phyloP scores from a whole-genome alignment of 2,888 invertebrate genomes.

The Zygaena filipendulae region DNA sequence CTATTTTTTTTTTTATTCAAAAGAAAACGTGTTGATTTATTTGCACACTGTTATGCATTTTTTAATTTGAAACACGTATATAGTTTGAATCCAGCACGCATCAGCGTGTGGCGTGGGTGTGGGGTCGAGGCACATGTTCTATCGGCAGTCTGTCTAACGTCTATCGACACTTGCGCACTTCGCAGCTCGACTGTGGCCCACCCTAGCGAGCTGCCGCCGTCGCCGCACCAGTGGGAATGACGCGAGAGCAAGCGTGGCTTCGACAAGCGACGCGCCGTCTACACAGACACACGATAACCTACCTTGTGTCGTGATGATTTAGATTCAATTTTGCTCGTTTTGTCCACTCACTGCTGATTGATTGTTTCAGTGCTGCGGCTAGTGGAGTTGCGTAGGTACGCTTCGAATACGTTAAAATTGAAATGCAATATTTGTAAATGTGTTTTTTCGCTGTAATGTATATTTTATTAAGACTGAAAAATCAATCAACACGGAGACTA shows the following conservation, averaged over 20 bases:
- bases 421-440: background rate
- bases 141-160: conserved; percentile 18
- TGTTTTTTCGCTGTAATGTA: too few species aligned
- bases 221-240: conserved; percentile 99
- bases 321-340: conserved; percentile 6
- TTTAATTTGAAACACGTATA: too few species aligned
- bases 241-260: conserved; percentile 55
- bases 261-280: conserved; percentile 38
- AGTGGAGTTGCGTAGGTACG: too few species aligned
- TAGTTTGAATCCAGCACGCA: conserved; percentile 20
- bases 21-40: too few species aligned
- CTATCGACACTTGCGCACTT: conserved; percentile 25
- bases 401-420: too few species aligned
- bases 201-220: conserved; percentile 97
- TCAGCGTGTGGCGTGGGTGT: conserved; percentile 26
- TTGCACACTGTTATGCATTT: too few species aligned
- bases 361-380: too few species aligned
- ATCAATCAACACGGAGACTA: too few species aligned
- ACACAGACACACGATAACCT: conserved; percentile 33
- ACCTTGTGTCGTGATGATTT: conserved; percentile 3
- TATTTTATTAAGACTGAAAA: too few species aligned
- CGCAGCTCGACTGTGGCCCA: conserved; percentile 97
- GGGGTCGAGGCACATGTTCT: conserved; percentile 17
- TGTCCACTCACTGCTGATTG: conserved; percentile 6
- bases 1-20: too few species aligned